Percentiles rank a stretch among this genome's conserved stretches.
phyloP scores from a whole-genome alignment of 2,797 vertebrate genomes.

The Luscinia megarhynchos region DNA sequence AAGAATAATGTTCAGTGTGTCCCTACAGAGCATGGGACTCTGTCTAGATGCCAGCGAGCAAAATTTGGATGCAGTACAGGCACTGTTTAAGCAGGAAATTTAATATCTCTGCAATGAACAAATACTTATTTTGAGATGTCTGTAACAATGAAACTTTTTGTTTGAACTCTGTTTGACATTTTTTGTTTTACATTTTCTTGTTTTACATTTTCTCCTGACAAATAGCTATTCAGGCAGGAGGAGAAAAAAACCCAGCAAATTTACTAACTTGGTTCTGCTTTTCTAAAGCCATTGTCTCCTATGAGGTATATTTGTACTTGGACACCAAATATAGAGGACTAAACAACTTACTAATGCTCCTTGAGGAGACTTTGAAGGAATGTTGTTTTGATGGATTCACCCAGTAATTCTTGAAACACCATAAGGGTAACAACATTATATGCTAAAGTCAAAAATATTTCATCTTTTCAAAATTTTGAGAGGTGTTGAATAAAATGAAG shows the following conservation, averaged over 20 bases:
- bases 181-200: not conserved
- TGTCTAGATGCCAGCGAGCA: not conserved
- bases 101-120: not conserved
- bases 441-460: conserved; percentile 2
- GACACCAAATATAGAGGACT: not conserved
- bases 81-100: not conserved
- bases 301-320: not conserved
- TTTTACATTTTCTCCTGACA: not conserved
- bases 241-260: not conserved
- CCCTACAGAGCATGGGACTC: not conserved
- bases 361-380: not conserved
- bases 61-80: not conserved
- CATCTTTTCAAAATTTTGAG: conserved; percentile 17
- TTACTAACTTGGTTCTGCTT: not conserved
- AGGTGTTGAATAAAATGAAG: conserved; percentile 46
- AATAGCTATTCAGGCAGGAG: not conserved
- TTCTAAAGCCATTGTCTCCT: not conserved
- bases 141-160: not conserved
- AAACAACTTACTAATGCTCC: not conserved
- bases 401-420: not conserved
- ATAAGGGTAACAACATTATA: not conserved
- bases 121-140: not conserved
- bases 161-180: not conserved
- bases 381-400: not conserved
- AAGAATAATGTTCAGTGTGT: not conserved